These are phyloP conservation scores for Acyrthosiphon pisum DNA, from an alignment of 1,140 invertebrate species.

Conservation along the genomic window DNA sequence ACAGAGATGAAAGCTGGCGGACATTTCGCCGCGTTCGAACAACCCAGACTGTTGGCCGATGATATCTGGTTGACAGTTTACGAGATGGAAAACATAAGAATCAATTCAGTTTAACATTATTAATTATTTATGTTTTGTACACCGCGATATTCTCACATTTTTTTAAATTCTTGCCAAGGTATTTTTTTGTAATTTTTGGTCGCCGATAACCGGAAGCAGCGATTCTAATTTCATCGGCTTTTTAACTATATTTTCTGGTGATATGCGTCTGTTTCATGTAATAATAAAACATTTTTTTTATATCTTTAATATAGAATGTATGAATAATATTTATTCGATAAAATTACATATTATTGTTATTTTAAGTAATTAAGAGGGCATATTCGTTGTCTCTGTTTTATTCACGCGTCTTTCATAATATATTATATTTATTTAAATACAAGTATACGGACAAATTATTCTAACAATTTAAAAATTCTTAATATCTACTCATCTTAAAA, in stretches of 20 bases:
- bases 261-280: conserved; percentile 26
- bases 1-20: conserved; percentile 74
- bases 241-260: conserved; percentile 56
- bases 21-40: conserved; percentile 86
- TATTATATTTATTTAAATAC: not conserved
- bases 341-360: not conserved
- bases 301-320: not conserved
- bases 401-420: not conserved
- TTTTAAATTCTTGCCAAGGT: conserved; percentile 60
- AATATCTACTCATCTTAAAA: no score
- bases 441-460: not conserved
- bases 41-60: conserved; percentile 73
- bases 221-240: conserved; percentile 59
- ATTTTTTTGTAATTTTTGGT: conserved; percentile 59
- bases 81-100: conserved; percentile 39
- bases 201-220: conserved; percentile 58
- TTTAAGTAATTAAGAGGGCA: not conserved
- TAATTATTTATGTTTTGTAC: not conserved
- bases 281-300: conserved; percentile 8
- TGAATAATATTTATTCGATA: not conserved
- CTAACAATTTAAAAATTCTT: not conserved
- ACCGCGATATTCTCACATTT: not conserved
- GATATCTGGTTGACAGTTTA: conserved; percentile 69
- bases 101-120: not conserved
- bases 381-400: not conserved